Percentiles rank a stretch among this genome's conserved stretches.
These are phyloP conservation scores for Perca flavescens DNA, from an alignment of 2,113 vertebrate genomes.

Conservation along the genomic window DNA sequence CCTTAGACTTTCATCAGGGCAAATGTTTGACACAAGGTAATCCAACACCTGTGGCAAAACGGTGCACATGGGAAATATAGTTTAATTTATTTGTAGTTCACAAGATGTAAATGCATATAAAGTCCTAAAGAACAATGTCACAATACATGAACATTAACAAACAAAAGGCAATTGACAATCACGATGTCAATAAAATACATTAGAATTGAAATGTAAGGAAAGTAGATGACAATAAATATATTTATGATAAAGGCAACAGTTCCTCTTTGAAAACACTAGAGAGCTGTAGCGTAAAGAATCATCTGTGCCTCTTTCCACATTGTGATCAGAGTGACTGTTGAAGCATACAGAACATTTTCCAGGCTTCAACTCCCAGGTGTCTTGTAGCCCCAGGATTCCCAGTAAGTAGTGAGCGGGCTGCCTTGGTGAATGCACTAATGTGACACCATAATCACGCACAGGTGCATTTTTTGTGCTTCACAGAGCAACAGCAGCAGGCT, in stretches of 20 bases:
- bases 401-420: constrained; percentile 58
- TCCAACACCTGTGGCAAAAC: not conserved
- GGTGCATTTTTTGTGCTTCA: constrained; percentile 69
- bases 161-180: not conserved
- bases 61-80: not conserved
- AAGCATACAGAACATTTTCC: constrained; percentile 70
- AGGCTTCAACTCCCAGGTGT: constrained; percentile 74
- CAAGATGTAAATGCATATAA: not conserved
- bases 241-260: constrained; percentile 17
- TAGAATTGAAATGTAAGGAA: not conserved
- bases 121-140: not conserved
- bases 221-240: not conserved
- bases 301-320: constrained; percentile 72
- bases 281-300: constrained; percentile 51
- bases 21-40: constrained; percentile 17
- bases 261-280: constrained; percentile 38
- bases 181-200: not conserved
- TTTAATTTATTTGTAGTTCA: not conserved
- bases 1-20: constrained; percentile 1
- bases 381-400: constrained; percentile 70
- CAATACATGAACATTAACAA: not conserved
- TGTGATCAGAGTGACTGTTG: constrained; percentile 68
- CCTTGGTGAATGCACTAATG: constrained; percentile 74
- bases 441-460: constrained; percentile 77
- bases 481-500: constrained; percentile 47